A percentile compares a stretch with the other conserved stretches of the same genome.
Evolutionary conservation across 2,888 invertebrate species (phyloP).

Genomic region (Cybosia mesomella): DNA sequence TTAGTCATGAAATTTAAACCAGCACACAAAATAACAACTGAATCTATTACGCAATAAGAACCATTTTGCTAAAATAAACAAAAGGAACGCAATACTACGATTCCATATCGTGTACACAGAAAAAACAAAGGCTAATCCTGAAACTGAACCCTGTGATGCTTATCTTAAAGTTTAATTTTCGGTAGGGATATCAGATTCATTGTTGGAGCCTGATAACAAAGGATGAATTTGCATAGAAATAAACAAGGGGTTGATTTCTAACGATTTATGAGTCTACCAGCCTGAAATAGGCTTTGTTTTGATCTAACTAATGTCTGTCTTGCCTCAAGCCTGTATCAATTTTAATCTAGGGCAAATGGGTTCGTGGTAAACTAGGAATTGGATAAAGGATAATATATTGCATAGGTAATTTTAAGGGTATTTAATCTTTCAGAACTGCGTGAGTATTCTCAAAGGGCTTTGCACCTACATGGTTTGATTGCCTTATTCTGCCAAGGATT

Average conservation of each 20-base stretch:
- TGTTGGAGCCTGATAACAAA: slow-evolving; percentile 73
- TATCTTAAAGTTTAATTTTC: slow-evolving; percentile 23
- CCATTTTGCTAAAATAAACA: slow-evolving; percentile 43
- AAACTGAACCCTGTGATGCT: slow-evolving; percentile 21
- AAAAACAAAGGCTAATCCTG: slow-evolving; percentile 16
- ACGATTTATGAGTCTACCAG: slow-evolving; percentile 65
- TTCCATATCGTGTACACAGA: slow-evolving; percentile 34
- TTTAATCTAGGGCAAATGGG: slow-evolving; percentile 27
- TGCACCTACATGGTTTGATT: not conserved
- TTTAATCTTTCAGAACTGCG: slow-evolving; percentile 6
- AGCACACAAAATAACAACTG: slow-evolving; percentile 38
- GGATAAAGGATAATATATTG: slow-evolving; percentile 13
- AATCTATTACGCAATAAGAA: slow-evolving; percentile 27
- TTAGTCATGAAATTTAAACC: slow-evolving; percentile 29
- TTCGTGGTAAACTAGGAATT: slow-evolving; percentile 20
- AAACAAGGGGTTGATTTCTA: slow-evolving; percentile 75
- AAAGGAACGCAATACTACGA: slow-evolving; percentile 32
- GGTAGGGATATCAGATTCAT: slow-evolving; percentile 40
- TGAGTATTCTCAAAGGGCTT: not conserved
- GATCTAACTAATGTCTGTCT: slow-evolving; percentile 69
- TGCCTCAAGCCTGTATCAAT: slow-evolving; percentile 49
- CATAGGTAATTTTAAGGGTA: not conserved
- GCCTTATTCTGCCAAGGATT: not conserved
- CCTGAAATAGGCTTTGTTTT: slow-evolving; percentile 65
- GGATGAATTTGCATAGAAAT: slow-evolving; percentile 78